Evolutionary conservation across 2,888 invertebrate genomes (phyloP).

Genomic region (Hartigia nigra): DNA sequence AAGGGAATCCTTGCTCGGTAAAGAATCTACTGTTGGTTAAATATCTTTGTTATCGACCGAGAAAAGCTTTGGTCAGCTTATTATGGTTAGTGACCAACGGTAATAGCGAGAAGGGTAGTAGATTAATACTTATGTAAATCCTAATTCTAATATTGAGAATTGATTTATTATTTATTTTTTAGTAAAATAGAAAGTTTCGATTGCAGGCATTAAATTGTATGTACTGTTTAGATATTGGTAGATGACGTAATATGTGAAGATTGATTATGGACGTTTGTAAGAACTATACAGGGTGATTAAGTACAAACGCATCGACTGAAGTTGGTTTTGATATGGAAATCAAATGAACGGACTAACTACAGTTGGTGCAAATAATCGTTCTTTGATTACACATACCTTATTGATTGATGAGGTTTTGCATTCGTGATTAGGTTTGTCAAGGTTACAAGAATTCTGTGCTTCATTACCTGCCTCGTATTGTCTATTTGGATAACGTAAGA

Average conservation of each 20-base stretch:
- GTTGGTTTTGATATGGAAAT: not conserved
- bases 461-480: conserved; percentile 63
- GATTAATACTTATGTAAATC: not conserved
- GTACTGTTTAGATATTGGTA: not conserved
- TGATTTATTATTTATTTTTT: too few relatives aligned
- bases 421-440: conserved; percentile 62
- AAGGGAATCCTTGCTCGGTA: conserved; percentile 73
- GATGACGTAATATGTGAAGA: not conserved
- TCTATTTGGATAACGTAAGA: conserved; percentile 69
- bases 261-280: not conserved
- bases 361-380: not conserved
- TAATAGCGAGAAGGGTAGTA: not conserved
- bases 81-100: not conserved
- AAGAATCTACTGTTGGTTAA: conserved; percentile 32
- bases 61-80: not conserved
- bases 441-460: conserved; percentile 67
- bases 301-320: not conserved
- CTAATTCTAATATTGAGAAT: too few relatives aligned
- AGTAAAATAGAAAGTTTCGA: not conserved
- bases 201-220: not conserved
- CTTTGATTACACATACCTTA: not conserved
- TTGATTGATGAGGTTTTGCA: not conserved
- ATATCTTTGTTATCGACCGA: not conserved
- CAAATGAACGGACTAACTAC: too few relatives aligned
- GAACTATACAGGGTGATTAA: not conserved